A percentile compares a stretch with the other conserved stretches of the same genome.
Evolutionary conservation across 2,888 invertebrate genomes (phyloP).

Genomic region (Desoria tigrina): DNA sequence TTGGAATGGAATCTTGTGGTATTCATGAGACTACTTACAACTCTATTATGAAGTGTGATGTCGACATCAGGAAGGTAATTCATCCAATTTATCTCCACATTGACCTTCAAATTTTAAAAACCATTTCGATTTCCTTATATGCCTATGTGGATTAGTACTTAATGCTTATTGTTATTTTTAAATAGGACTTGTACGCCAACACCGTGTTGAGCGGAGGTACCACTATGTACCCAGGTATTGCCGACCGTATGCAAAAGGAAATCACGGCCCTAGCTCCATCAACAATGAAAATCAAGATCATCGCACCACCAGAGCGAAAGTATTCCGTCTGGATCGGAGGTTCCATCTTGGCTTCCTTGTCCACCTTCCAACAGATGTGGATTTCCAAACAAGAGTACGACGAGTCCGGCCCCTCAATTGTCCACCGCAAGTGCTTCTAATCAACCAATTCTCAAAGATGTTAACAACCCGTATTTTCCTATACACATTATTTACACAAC

Average conservation of each 20-base stretch:
- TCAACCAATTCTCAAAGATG: background rate
- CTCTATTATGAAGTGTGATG: constrained; percentile 97
- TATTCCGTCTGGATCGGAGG: constrained; percentile 98
- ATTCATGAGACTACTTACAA: constrained; percentile 94
- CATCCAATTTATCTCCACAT: background rate
- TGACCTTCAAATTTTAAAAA: too few relatives aligned
- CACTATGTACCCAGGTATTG: constrained; percentile 92
- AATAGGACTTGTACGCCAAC: constrained; percentile 80
- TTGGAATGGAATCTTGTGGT: constrained; percentile 87
- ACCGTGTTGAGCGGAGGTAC: constrained; percentile 88
- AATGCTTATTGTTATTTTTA: too few relatives aligned
- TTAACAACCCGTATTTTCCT: too few relatives aligned
- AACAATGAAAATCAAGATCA: constrained; percentile 70
- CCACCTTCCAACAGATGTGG: constrained; percentile 93
- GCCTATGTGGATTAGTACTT: too few relatives aligned
- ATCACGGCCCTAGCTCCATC: constrained; percentile 77
- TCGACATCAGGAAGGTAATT: constrained; percentile 74
- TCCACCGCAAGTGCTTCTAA: constrained; percentile 96
- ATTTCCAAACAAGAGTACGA: constrained; percentile 97
- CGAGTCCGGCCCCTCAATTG: constrained; percentile 92
- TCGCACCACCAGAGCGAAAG: constrained; percentile 95
- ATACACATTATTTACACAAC: too few relatives aligned
- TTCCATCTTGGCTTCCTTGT: constrained; percentile 89
- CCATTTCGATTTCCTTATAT: too few relatives aligned
- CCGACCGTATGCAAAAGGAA: constrained; percentile 97